phyloP scores from a whole-genome alignment of 1,140 invertebrate genomes.

The Bombus soroeensis region DNA sequence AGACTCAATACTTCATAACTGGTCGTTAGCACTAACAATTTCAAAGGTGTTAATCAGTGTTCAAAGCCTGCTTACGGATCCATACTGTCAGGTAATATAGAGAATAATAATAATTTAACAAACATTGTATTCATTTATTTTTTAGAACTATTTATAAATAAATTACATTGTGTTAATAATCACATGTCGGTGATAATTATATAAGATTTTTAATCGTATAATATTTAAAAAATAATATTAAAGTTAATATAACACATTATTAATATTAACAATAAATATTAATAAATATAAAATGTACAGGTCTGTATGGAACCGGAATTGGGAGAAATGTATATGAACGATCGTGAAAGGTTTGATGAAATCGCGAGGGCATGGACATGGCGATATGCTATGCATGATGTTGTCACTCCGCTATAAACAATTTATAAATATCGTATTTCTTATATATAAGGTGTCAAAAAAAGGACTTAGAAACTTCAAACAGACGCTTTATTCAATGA shows the following conservation, averaged over 20 bases:
- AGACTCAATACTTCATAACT: conserved; percentile 97
- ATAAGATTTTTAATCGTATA: neutral
- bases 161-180: neutral
- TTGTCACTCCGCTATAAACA: conserved; percentile 83
- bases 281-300: conserved; percentile 73
- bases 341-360: conserved; percentile 90
- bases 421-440: conserved; percentile 34
- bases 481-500: neutral
- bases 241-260: neutral
- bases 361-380: conserved; percentile 95
- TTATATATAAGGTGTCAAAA: neutral
- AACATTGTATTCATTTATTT: neutral
- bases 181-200: neutral
- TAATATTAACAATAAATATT: conserved; percentile 21
- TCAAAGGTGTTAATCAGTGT: conserved; percentile 95
- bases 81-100: conserved; percentile 88
- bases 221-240: neutral
- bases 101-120: neutral
- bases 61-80: conserved; percentile 96
- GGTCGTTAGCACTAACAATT: conserved; percentile 96
- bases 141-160: conserved; percentile 6
- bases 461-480: neutral
- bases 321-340: conserved; percentile 90
- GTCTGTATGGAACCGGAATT: conserved; percentile 96
- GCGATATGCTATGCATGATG: conserved; percentile 96